Evolutionary conservation across 2,888 invertebrate species (phyloP), one percentile per base, ranked within the genome.

Genomic region (Lepidocyrtinus sp.): DNA sequence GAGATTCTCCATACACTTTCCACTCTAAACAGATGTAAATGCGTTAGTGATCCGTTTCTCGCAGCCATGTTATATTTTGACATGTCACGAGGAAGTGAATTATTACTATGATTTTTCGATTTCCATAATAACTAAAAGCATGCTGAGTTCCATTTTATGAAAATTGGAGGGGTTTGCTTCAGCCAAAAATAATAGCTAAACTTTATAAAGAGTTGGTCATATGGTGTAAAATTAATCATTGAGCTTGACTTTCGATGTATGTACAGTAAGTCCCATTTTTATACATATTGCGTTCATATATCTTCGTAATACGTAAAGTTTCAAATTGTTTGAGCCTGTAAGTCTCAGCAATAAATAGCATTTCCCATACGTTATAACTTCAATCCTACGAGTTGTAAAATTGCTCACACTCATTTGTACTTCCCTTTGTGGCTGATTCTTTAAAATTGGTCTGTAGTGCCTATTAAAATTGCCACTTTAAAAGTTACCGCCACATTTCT

Each of bases 21-120:
- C 22, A 3, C 59, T 12, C 59, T 59, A 59, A 59, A 59, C 59
- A 59, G 59, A 59, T 59, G 59, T n/a, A 59, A 59, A 59, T 59
- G 59, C 59, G 19, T 12, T 50, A 59, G 59, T 15, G 55, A 5
- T 36, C n/a, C n/a, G n/a, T n/a, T n/a, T n/a, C n/a, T n/a, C n/a
- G n/a, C n/a, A n/a, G n/a, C n/a, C 55, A 2, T 55, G 15, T 59
- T 69, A 65, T 55, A 69, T 75, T 68, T 62, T 69, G 75, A 75
- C 69, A 69, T 75, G 69, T 62, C 72, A 78, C 50, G 73, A 72
- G 73, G 62, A 68, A 73, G 78, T 78, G 78, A 78, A 78, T 78
- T 72, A 78, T 78, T 78, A 78, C 72, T 67, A 68, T 78, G 78
- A 78, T 78, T 73, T 78, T 78, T 78, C 73, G 71, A 77, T 71